Conservation (phyloP, 2,113 vertebrate species). For the Tragelaphus scriptus region DNA sequence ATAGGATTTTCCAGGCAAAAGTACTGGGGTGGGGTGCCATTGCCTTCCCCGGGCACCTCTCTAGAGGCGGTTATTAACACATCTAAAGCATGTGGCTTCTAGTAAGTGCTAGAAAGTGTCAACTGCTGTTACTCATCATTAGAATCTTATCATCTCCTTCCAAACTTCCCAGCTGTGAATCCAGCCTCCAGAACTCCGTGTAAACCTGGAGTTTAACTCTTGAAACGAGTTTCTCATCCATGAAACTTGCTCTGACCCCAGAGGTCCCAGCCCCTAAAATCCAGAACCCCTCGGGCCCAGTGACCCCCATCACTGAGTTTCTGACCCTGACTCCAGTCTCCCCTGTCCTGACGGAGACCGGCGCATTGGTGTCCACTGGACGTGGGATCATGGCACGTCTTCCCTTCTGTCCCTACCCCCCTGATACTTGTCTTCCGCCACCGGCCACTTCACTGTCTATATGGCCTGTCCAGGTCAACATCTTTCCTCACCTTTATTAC, state of each 20-base stretch:
- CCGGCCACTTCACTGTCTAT: not conserved
- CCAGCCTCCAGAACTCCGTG: not conserved
- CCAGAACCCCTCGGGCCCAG: not conserved
- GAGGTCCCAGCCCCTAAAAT: not conserved
- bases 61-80: not conserved
- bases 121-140: not conserved
- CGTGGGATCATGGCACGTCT: accelerated
- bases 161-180: not conserved
- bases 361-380: not conserved
- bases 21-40: too few relatives aligned
- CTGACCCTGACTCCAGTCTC: not conserved
- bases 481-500: not conserved
- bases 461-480: not conserved
- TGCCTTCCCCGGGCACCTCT: too few relatives aligned
- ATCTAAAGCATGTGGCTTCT: not conserved
- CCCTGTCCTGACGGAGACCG: not conserved
- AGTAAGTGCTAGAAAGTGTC: not conserved
- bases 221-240: not conserved
- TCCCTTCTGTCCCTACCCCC: not conserved
- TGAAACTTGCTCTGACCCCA: not conserved
- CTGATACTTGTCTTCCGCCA: not conserved
- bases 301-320: not conserved
- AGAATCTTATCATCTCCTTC: not conserved
- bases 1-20: too few relatives aligned
- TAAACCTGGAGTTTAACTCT: not conserved